Conservation (phyloP, 1,140 invertebrate species). For the Drosophila ohnishii region DNA sequence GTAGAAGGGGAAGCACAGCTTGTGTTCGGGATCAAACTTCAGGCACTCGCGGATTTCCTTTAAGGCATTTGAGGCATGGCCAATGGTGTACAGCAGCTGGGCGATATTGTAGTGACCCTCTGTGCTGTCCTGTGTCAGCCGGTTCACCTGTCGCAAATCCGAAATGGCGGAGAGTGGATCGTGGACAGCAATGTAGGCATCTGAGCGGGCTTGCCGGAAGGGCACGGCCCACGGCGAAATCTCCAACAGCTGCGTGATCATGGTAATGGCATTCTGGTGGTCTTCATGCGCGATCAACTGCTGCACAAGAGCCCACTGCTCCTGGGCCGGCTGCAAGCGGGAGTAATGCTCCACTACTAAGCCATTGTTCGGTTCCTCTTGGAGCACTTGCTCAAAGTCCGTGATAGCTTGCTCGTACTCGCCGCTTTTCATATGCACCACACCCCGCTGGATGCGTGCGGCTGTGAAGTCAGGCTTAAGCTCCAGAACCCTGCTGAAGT, state of each 20-base stretch:
- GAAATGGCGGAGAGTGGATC: conserved; percentile 94
- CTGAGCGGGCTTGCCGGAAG: conserved; percentile 92
- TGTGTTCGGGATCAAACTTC: conserved; percentile 98
- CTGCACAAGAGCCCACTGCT: conserved; percentile 88
- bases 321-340: conserved; percentile 86
- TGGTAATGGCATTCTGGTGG: conserved; percentile 87
- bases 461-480: conserved; percentile 97
- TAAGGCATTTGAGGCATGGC: conserved; percentile 95
- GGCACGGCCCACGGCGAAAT: conserved; percentile 94
- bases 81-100: conserved; percentile 93
- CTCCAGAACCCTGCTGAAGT: conserved; percentile 96
- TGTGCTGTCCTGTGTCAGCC: conserved; percentile 95
- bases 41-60: conserved; percentile 98
- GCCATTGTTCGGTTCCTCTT: conserved; percentile 89
- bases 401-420: conserved; percentile 91
- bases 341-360: conserved; percentile 88
- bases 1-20: conserved; percentile 97
- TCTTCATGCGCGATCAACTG: conserved; percentile 87
- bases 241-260: conserved; percentile 91
- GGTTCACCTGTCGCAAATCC: conserved; percentile 95
- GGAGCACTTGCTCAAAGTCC: conserved; percentile 90
- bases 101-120: conserved; percentile 93
- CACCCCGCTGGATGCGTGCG: conserved; percentile 93
- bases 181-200: conserved; percentile 90
- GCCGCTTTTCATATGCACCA: conserved; percentile 95